Evolutionary conservation across 2,113 vertebrate genomes (phyloP), one percentile per base, ranked within the genome.

Genomic region (Embiotoca jacksoni): DNA sequence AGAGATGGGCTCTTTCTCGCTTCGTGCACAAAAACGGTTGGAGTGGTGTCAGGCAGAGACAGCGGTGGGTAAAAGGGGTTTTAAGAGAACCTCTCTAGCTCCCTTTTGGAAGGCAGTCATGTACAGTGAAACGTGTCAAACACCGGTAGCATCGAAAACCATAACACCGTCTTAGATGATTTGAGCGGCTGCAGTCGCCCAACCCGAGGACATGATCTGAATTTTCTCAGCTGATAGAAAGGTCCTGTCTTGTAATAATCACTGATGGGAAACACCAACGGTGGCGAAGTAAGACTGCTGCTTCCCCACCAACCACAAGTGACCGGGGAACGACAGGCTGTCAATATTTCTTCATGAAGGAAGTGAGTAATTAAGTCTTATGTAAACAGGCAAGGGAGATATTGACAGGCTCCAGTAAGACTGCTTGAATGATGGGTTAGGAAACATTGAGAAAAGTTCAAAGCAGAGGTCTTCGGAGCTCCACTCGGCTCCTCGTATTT

Each of bases 51-150:
- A 65, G 36, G 31, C 35, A 63, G 30, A 58, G 33, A 31, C 52
- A 63, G 23, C 15, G 39, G 36, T n/a, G 16, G 46, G 46, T 68
- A 54, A 78, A 53, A 69, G 37, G 6, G 14, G 15, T 63, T 61
- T 70, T 47, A 13, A 50, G 47, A 66, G 67, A 72, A 61, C 10
- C 44, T 8, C 37, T 52, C 16, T 13, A 31, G 6, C 32, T 68
- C 52, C 39, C 37, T 49, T 56, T 49, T 66, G 33, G 69, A 75
- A 30, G 55, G 50, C 56, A 72, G 37, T 23, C 66, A 33, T 76
- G 67, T 56, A 58, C 64, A 78, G 56, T 60, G 36, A 35, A 83
- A 67, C 39, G 33, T 60, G 57, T 56, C 78, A 32, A 30, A 74
- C 60, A 63, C 47, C 72, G 61, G 67, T 3, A 14, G 33, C 31